These are phyloP conservation scores for Apostichopus japonicus DNA, from an alignment of 35 echinoderm and acorn worm genomes.

Conservation along the genomic window DNA sequence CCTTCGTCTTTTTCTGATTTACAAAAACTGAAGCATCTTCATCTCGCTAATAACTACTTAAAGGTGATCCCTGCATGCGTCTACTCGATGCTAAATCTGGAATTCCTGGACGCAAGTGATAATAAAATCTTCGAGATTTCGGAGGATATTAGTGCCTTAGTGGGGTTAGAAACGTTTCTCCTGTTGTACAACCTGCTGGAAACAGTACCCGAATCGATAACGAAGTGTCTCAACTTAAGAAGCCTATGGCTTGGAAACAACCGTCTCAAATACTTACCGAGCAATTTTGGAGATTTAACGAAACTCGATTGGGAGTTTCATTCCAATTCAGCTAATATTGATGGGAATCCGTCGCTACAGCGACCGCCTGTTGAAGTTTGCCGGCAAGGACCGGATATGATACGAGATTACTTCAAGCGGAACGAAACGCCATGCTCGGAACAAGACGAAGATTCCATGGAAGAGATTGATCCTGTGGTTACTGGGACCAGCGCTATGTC, in stretches of 20 bases:
- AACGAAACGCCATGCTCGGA: background rate
- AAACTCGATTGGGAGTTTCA: conserved; percentile 81
- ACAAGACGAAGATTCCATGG: conserved; percentile 2
- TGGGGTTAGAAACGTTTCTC: conserved; percentile 60
- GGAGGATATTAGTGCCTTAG: conserved; percentile 62
- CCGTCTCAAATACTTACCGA: conserved; percentile 64
- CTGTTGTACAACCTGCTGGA: conserved; percentile 81
- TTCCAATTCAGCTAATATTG: conserved; percentile 75
- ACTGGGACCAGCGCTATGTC: background rate
- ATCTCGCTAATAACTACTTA: conserved; percentile 93
- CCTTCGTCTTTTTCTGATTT: conserved; percentile 68
- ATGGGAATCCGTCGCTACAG: conserved; percentile 71
- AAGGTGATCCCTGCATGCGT: conserved; percentile 71
- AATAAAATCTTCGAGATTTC: conserved; percentile 77
- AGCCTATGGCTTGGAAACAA: conserved; percentile 93
- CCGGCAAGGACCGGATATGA: conserved; percentile 63
- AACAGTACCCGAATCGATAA: conserved; percentile 68
- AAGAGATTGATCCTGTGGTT: background rate
- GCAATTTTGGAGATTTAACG: conserved; percentile 67
- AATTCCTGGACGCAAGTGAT: conserved; percentile 86
- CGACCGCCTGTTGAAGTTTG: conserved; percentile 87
- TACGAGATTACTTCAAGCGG: conserved; percentile 71
- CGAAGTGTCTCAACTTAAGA: conserved; percentile 69
- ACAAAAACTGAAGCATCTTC: conserved; percentile 74
- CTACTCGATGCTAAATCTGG: conserved; percentile 71